phyloP scores from a whole-genome alignment of 2,113 vertebrate genomes.

The Sapajus apella region DNA sequence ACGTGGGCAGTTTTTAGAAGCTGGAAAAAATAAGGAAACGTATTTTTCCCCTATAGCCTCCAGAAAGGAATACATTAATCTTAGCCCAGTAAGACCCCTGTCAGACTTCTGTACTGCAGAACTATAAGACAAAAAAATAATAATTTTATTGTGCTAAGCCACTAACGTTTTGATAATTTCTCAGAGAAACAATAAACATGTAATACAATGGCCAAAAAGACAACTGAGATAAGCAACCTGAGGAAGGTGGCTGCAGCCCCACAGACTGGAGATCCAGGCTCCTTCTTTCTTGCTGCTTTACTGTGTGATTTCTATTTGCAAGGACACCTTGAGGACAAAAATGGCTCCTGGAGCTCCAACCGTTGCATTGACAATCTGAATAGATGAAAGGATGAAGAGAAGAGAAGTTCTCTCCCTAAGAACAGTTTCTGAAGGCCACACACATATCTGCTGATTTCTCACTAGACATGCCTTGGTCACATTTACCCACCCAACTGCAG shows the following conservation, averaged over 20 bases:
- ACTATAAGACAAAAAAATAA: not conserved
- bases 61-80: not conserved
- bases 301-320: not conserved
- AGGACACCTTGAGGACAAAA: not conserved
- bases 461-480: not conserved
- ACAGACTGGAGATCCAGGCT: accelerated
- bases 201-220: not conserved
- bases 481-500: not conserved
- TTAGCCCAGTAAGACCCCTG: not conserved
- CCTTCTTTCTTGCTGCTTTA: not conserved
- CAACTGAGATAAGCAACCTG: not conserved
- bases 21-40: not conserved
- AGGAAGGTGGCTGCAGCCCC: not conserved
- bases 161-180: not conserved
- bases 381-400: not conserved
- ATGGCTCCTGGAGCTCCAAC: not conserved
- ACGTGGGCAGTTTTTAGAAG: not conserved
- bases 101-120: constrained; percentile 5
- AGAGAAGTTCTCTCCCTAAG: not conserved
- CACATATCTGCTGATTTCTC: not conserved
- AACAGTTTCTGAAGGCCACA: not conserved
- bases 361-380: not conserved
- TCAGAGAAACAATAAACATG: not conserved
- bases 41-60: not conserved
- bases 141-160: not conserved